Evolutionary conservation across 2,888 invertebrate species (phyloP).

Genomic region (Macrophya annulata): DNA sequence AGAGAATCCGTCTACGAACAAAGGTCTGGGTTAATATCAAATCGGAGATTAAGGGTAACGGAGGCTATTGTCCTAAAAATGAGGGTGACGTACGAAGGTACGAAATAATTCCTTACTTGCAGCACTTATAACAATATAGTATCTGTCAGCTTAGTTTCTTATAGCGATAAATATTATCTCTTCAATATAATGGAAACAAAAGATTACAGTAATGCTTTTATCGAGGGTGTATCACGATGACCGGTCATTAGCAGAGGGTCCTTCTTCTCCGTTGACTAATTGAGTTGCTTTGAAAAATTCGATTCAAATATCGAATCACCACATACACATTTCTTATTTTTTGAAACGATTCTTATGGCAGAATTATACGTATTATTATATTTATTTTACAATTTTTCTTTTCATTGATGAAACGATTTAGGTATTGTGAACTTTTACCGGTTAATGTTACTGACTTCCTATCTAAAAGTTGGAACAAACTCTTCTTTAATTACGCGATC

Average conservation of each 20-base stretch:
- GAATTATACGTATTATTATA: too few species aligned
- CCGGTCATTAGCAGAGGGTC: constrained; percentile 9
- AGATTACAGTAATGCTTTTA: constrained; percentile 17
- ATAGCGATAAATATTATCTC: neutral
- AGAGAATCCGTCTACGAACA: neutral
- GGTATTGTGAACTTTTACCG: neutral
- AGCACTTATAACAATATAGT: neutral
- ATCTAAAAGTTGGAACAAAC: neutral
- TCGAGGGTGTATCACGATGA: neutral
- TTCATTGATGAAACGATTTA: neutral
- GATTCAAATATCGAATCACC: neutral
- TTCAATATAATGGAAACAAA: constrained; percentile 23
- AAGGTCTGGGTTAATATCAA: constrained; percentile 14
- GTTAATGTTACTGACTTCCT: neutral
- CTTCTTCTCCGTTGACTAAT: neutral
- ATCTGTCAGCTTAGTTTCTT: constrained; percentile 27
- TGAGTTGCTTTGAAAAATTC: constrained; percentile 4
- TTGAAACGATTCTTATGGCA: too few species aligned
- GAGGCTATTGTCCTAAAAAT: constrained; percentile 6
- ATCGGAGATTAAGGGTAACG: neutral
- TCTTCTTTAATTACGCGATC: constrained; percentile 44
- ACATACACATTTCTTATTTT: neutral
- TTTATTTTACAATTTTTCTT: neutral
- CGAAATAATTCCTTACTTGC: constrained; percentile 9
- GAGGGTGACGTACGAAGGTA: constrained; percentile 4